A percentile compares a stretch with the other conserved stretches of the same genome.
Evolutionary conservation across 2,113 vertebrate genomes (phyloP).

Genomic region (Oreochromis aureus): DNA sequence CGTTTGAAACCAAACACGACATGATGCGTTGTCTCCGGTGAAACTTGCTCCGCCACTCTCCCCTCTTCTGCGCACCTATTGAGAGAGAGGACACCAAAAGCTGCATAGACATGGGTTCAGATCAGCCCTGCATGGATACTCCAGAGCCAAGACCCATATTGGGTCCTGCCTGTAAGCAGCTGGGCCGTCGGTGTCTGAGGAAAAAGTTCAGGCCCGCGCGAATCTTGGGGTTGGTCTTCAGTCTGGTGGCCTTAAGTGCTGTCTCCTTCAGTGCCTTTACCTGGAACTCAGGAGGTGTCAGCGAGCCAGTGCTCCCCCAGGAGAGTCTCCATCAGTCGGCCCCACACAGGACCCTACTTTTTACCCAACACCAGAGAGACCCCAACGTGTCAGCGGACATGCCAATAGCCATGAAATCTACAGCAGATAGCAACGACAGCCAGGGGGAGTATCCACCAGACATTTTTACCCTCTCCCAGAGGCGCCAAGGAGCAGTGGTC

Average conservation of each 20-base stretch:
- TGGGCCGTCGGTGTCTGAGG: conserved; percentile 67
- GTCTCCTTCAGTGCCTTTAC: conserved; percentile 88
- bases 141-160: conserved; percentile 11
- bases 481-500: conserved; percentile 84
- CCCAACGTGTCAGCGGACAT: conserved; percentile 68
- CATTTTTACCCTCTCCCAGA: conserved; percentile 82
- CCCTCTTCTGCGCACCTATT: conserved; percentile 15
- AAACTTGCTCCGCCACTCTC: neutral
- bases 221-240: conserved; percentile 80
- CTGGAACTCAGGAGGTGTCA: conserved; percentile 70
- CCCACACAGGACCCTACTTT: conserved; percentile 89
- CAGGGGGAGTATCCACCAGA: conserved; percentile 88
- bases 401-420: conserved; percentile 63
- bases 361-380: conserved; percentile 69
- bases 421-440: conserved; percentile 62
- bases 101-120: conserved; percentile 54
- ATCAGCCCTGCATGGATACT: conserved; percentile 42
- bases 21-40: conserved; percentile 48
- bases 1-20: conserved; percentile 49
- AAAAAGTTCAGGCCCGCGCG: conserved; percentile 86
- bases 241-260: conserved; percentile 84
- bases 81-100: conserved; percentile 34
- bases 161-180: conserved; percentile 44
- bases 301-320: conserved; percentile 42
- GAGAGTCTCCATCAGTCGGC: conserved; percentile 51